Conservation (phyloP, 1,140 invertebrate species). For the Sarcophaga peregrina region DNA sequence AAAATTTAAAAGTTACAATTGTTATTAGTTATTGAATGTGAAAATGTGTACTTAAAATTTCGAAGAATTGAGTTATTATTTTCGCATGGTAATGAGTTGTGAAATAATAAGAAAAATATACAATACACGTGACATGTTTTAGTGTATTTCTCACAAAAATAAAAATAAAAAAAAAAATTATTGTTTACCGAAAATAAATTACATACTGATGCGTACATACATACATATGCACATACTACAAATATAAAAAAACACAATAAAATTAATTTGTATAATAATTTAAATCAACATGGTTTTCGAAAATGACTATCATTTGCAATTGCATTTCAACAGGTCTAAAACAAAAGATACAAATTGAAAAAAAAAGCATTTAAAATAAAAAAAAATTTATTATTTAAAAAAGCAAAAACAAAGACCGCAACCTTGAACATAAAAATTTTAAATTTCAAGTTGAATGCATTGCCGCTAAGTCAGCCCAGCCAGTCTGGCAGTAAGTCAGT, state of each 20-base stretch:
- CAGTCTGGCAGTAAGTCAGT: not conserved
- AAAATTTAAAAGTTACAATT: too few species aligned
- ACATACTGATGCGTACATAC: not conserved
- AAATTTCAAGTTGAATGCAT: not conserved
- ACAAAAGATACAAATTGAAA: not conserved
- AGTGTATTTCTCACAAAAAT: slow-evolving; percentile 10
- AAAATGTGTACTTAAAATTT: too few species aligned
- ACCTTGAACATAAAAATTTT: not conserved
- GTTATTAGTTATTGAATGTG: too few species aligned
- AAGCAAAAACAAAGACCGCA: too few species aligned
- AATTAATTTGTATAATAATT: too few species aligned
- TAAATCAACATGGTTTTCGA: not conserved
- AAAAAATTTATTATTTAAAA: too few species aligned
- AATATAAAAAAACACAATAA: too few species aligned
- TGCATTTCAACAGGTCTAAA: not conserved
- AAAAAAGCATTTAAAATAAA: not conserved
- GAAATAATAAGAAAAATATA: too few species aligned
- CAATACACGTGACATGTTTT: not conserved
- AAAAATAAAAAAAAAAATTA: not conserved
- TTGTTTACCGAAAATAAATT: not conserved
- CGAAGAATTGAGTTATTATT: not conserved
- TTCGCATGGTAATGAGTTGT: too few species aligned
- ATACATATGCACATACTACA: too few species aligned
- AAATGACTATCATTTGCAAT: not conserved
- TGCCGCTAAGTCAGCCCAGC: too few species aligned